Conservation (phyloP, 1,140 invertebrate genomes). For the Solen grandis region DNA sequence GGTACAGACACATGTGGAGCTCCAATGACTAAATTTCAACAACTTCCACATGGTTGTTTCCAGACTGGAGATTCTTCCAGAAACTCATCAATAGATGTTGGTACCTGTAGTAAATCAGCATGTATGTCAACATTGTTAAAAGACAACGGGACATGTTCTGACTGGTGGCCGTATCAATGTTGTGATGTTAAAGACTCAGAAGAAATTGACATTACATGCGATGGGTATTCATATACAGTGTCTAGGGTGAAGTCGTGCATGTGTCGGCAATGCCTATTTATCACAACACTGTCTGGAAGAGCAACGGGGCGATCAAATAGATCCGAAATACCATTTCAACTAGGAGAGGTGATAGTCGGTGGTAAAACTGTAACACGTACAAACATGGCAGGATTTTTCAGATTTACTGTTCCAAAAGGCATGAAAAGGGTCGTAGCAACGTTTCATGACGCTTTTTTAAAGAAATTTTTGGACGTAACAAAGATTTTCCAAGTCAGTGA, state of each 20-base stretch:
- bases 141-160: slow-evolving; percentile 12
- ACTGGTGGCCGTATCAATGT: slow-evolving; percentile 30
- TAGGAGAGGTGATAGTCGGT: not conserved
- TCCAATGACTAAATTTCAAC: not conserved
- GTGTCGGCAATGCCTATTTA: slow-evolving; percentile 4
- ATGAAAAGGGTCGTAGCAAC: not conserved
- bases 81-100: not conserved
- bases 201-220: not conserved
- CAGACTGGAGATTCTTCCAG: not conserved
- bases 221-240: not conserved
- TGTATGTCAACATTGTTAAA: not conserved
- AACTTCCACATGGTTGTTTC: not conserved
- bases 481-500: slow-evolving; percentile 15
- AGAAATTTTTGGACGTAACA: slow-evolving; percentile 8
- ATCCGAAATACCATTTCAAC: not conserved
- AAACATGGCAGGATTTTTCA: slow-evolving; percentile 11
- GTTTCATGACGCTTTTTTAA: not conserved
- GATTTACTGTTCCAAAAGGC: not conserved
- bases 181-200: slow-evolving; percentile 15
- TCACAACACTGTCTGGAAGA: not conserved
- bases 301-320: not conserved
- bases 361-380: not conserved
- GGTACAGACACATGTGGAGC: not conserved
- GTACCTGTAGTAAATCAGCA: slow-evolving; percentile 13
- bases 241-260: not conserved